Conservation (phyloP, 2,888 invertebrate genomes). For the Sarcophaga variegata region DNA sequence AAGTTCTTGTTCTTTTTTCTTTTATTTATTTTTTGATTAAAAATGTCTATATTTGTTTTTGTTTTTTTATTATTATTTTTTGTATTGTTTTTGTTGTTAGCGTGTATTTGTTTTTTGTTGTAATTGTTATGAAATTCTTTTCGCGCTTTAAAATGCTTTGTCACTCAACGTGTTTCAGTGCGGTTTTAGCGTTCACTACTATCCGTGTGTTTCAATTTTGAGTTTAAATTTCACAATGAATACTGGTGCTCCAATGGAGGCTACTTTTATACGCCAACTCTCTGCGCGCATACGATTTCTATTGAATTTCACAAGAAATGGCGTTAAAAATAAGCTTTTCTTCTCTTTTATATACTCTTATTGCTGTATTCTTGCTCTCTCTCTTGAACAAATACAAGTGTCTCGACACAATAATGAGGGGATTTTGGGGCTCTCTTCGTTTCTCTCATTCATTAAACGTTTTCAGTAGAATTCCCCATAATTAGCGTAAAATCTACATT, state of each 20-base stretch:
- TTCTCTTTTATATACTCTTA: slow-evolving; percentile 35
- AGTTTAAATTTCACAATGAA: slow-evolving; percentile 81
- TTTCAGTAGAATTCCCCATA: slow-evolving; percentile 67
- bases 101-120: slow-evolving; percentile 53
- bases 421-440: slow-evolving; percentile 62
- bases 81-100: slow-evolving; percentile 23
- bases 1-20: slow-evolving; percentile 65
- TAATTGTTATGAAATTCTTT: slow-evolving; percentile 79
- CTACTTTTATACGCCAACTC: slow-evolving; percentile 78
- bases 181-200: slow-evolving; percentile 33
- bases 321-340: slow-evolving; percentile 61
- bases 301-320: slow-evolving; percentile 77
- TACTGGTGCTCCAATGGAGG: slow-evolving; percentile 69
- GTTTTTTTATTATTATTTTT: not conserved
- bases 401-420: slow-evolving; percentile 29
- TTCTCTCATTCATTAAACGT: not conserved
- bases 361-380: slow-evolving; percentile 18
- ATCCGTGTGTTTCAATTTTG: slow-evolving; percentile 79
- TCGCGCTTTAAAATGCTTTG: slow-evolving; percentile 68
- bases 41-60: slow-evolving; percentile 7
- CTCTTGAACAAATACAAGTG: not conserved
- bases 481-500: slow-evolving; percentile 52
- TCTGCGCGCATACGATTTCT: slow-evolving; percentile 71
- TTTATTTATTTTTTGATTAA: slow-evolving; percentile 25
- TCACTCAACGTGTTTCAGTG: slow-evolving; percentile 48